Conservation (phyloP, 2,888 invertebrate genomes). For the Heterodera filipjevi region DNA sequence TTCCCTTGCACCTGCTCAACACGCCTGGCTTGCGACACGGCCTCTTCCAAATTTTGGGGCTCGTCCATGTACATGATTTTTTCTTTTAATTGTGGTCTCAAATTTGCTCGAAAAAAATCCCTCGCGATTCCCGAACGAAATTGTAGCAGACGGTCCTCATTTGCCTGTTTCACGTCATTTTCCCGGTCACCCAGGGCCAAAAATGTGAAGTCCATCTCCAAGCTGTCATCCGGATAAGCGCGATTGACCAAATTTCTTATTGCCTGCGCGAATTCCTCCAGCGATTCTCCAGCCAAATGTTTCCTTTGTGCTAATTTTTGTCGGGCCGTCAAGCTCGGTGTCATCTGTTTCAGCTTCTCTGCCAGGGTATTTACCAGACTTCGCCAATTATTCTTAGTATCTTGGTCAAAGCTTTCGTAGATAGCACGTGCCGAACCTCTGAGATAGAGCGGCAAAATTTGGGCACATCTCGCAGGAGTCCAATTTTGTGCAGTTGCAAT, state of each 20-base stretch:
- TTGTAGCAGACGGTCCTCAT: not conserved
- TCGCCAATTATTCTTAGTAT: not conserved
- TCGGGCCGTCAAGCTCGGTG: not conserved
- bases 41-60: not conserved
- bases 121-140: conserved; percentile 1
- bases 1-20: not conserved
- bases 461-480: not conserved
- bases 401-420: not conserved
- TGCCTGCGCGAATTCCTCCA: conserved; percentile 1
- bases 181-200: not conserved
- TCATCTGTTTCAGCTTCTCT: not conserved
- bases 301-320: not conserved
- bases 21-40: not conserved
- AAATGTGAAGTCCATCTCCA: not conserved
- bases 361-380: not conserved
- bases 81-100: not conserved
- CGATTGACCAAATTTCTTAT: not conserved
- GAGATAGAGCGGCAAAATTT: not conserved
- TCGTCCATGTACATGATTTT: not conserved
- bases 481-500: not conserved
- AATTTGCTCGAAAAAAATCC: not conserved
- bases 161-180: not conserved
- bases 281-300: not conserved
- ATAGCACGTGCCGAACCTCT: not conserved
- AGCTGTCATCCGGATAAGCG: not conserved